These are phyloP conservation scores for Pampusana beccarii DNA, from an alignment of 2,113 vertebrate genomes.

Conservation along the genomic window DNA sequence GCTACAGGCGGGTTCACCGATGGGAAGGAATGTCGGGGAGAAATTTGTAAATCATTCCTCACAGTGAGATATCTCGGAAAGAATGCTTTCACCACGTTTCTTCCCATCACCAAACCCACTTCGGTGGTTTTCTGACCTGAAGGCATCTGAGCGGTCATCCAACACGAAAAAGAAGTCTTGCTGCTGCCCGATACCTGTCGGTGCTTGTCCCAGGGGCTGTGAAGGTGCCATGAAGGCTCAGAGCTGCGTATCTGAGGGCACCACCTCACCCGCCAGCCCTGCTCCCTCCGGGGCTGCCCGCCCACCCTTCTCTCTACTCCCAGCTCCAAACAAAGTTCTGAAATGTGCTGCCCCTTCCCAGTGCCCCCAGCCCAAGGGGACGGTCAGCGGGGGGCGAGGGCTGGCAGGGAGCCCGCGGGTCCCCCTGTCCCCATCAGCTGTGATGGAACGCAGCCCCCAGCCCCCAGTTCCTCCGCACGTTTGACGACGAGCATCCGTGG, in stretches of 20 bases:
- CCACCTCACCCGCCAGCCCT: not conserved
- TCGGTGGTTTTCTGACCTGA: not conserved
- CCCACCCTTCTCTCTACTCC: not conserved
- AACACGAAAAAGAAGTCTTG: not conserved
- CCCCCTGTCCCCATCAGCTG: conserved; percentile 53
- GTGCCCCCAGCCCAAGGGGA: not conserved
- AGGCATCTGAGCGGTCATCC: not conserved
- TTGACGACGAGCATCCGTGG: conserved; percentile 47
- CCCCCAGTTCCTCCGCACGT: not conserved
- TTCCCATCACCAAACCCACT: not conserved
- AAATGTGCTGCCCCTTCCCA: not conserved
- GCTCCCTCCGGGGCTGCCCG: fast-evolving
- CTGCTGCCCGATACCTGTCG: fast-evolving
- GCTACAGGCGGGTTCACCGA: not conserved
- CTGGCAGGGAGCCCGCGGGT: not conserved
- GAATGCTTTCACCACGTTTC: not conserved
- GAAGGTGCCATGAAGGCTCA: not conserved
- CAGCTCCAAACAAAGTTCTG: fast-evolving
- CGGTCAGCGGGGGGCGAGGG: not conserved
- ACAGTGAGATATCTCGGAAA: not conserved
- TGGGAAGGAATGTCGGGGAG: not conserved
- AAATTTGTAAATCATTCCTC: not conserved
- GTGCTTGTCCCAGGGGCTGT: not conserved
- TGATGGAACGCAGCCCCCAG: conserved; percentile 29
- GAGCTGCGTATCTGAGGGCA: not conserved